These are phyloP conservation scores for Prionchulus punctatus DNA, from an alignment of 2,888 invertebrate species.

Conservation along the genomic window DNA sequence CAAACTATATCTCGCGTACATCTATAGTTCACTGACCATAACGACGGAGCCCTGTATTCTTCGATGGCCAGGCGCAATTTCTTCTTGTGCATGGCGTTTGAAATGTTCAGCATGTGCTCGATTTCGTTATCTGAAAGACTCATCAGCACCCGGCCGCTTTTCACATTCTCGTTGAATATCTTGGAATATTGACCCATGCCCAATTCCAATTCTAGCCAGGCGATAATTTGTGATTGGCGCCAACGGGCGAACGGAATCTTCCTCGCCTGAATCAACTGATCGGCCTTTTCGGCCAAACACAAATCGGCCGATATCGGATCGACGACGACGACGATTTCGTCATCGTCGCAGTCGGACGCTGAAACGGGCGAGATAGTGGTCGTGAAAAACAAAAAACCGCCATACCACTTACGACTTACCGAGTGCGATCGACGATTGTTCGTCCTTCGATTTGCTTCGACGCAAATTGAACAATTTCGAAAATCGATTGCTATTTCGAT, in stretches of 20 bases:
- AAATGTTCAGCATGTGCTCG: slow-evolving; percentile 73
- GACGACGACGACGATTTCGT: no score
- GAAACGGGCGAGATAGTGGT: no score
- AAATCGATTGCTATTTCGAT: no score
- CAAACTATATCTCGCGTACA: neutral
- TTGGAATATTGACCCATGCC: slow-evolving; percentile 86
- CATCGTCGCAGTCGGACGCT: no score
- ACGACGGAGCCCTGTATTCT: slow-evolving; percentile 68
- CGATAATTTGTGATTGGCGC: slow-evolving; percentile 78
- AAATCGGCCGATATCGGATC: slow-evolving; percentile 48
- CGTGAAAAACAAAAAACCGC: no score
- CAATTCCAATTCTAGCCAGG: slow-evolving; percentile 80
- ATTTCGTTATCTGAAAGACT: slow-evolving; percentile 77
- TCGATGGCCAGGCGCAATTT: slow-evolving; percentile 81
- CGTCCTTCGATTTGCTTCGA: slow-evolving; percentile 1
- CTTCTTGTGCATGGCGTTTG: slow-evolving; percentile 79
- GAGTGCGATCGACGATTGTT: no score
- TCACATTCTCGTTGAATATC: slow-evolving; percentile 76
- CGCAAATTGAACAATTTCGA: slow-evolving; percentile 1
- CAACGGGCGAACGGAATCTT: slow-evolving; percentile 66
- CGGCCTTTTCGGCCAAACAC: slow-evolving; percentile 59
- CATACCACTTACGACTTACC: no score
- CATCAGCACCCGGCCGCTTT: slow-evolving; percentile 78
- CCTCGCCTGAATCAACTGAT: slow-evolving; percentile 57
- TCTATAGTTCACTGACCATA: slow-evolving; percentile 49